A percentile compares a stretch with the other conserved stretches of the same genome.
Evolutionary conservation across 2,888 invertebrate genomes (phyloP).

Genomic region (Eristalinus sepulchralis): DNA sequence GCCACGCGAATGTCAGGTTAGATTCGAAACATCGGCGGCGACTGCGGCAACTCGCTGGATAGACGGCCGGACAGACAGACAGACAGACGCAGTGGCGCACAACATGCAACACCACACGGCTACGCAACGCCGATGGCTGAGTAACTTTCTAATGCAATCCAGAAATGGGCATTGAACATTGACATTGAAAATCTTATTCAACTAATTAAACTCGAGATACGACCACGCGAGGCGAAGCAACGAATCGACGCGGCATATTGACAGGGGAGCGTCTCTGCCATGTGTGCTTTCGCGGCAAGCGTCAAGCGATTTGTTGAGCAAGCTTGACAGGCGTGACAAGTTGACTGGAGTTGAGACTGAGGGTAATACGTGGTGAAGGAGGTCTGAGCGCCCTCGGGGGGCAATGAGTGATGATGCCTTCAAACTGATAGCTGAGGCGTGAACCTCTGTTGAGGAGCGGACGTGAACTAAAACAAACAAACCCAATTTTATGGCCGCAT

Average conservation of each 20-base stretch:
- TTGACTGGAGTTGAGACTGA: slow-evolving; percentile 14
- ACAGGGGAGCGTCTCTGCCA: slow-evolving; percentile 18
- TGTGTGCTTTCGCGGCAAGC: background rate
- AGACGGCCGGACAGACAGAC: slow-evolving; percentile 24
- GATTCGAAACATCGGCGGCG: slow-evolving; percentile 37
- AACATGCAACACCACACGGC: background rate
- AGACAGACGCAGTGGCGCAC: slow-evolving; percentile 40
- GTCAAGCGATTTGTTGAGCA: slow-evolving; percentile 25
- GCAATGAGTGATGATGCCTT: no score
- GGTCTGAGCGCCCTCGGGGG: no score
- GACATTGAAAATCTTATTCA: slow-evolving; percentile 71
- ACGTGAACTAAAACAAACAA: no score
- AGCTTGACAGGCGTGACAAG: slow-evolving; percentile 40
- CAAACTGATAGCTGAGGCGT: no score
- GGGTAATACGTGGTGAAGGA: background rate
- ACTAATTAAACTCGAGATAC: slow-evolving; percentile 69
- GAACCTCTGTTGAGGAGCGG: no score
- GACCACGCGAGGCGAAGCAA: slow-evolving; percentile 61
- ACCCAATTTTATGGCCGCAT: background rate
- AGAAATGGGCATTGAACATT: slow-evolving; percentile 68
- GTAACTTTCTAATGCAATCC: slow-evolving; percentile 65
- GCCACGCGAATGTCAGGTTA: slow-evolving; percentile 62
- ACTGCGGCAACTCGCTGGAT: background rate
- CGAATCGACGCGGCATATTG: background rate
- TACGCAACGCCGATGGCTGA: background rate